A percentile compares a stretch with the other conserved stretches of the same genome.
phyloP scores from a whole-genome alignment of 2,797 vertebrate genomes.

The Miopithecus talapoin region DNA sequence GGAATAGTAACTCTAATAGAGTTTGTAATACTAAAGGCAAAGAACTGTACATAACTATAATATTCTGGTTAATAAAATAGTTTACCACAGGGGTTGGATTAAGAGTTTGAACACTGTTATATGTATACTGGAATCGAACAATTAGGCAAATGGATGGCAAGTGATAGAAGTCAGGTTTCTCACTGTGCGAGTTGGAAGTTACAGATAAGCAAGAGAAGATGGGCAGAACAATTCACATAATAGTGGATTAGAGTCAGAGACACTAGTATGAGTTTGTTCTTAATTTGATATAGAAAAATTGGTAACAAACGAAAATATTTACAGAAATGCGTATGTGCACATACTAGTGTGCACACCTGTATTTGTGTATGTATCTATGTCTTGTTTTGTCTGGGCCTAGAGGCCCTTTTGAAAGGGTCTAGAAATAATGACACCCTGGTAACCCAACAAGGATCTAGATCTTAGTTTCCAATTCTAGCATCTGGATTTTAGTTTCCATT shows the following conservation, averaged over 20 bases:
- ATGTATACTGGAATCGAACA: background rate
- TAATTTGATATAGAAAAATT: background rate
- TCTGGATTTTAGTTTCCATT: too few species aligned
- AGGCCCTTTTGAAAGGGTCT: background rate
- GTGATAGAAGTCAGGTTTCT: background rate
- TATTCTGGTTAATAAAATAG: background rate
- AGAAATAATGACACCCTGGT: background rate
- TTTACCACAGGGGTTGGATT: background rate
- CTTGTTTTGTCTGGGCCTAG: background rate
- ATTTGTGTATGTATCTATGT: background rate
- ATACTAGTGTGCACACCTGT: too few species aligned
- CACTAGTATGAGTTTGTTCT: background rate
- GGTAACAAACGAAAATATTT: too few species aligned
- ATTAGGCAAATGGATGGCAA: background rate
- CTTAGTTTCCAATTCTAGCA: background rate
- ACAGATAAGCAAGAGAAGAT: background rate
- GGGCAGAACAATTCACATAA: background rate
- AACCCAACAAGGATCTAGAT: background rate
- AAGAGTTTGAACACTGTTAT: background rate
- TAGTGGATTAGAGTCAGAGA: background rate
- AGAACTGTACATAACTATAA: background rate
- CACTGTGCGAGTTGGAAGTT: background rate
- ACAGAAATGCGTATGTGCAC: background rate
- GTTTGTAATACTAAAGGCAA: background rate
- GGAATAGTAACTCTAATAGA: too few species aligned